Evolutionary conservation across 1,140 invertebrate species (phyloP).

Genomic region (Trigoniulus corallinus): DNA sequence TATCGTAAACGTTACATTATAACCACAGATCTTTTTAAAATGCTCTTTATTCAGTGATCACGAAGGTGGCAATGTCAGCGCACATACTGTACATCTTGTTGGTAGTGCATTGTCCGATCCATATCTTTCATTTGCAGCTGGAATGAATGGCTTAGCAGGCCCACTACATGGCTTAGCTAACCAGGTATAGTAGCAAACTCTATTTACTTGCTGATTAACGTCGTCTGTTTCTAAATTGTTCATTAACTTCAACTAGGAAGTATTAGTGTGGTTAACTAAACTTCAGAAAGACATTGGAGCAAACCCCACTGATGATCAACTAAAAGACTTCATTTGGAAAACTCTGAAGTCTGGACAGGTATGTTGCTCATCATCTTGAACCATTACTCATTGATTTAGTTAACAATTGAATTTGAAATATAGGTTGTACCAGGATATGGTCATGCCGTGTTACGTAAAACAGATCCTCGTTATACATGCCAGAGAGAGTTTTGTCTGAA

Average conservation of each 20-base stretch:
- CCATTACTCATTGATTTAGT: background rate
- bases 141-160: conserved; percentile 75
- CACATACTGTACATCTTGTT: conserved; percentile 86
- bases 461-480: conserved; percentile 85
- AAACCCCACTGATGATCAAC: conserved; percentile 62
- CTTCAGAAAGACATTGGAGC: conserved; percentile 60
- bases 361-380: background rate
- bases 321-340: conserved; percentile 88
- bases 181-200: conserved; percentile 43
- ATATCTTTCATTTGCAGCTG: conserved; percentile 83
- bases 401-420: background rate
- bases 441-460: conserved; percentile 90
- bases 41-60: conserved; percentile 46
- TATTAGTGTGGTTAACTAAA: conserved; percentile 69
- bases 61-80: conserved; percentile 90
- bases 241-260: conserved; percentile 26
- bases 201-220: too few relatives aligned
- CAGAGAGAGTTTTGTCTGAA: conserved; percentile 90
- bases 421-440: conserved; percentile 90
- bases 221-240: background rate
- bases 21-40: too few relatives aligned
- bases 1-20: background rate
- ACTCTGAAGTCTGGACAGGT: conserved; percentile 80
- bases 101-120: conserved; percentile 89
- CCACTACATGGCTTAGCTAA: conserved; percentile 92